Conservation (phyloP, 2,888 invertebrate genomes). For the Physocephala rufipes region DNA sequence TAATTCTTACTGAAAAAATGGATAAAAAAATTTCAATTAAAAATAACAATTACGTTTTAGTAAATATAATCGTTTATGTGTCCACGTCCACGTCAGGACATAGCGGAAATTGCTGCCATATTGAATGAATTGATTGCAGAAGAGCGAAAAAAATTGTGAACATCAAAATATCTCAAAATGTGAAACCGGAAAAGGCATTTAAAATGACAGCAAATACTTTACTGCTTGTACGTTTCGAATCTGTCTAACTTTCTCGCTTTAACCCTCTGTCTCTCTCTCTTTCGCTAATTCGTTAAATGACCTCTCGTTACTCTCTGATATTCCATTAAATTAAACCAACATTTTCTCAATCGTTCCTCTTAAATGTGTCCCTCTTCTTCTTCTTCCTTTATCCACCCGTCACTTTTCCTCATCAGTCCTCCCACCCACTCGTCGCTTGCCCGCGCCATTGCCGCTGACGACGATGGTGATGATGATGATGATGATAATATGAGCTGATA, state of each 20-base stretch:
- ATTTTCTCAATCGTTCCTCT: not conserved
- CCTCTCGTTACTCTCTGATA: not conserved
- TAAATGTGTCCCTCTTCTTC: not conserved
- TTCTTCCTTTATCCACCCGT: not conserved
- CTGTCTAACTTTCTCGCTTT: not conserved
- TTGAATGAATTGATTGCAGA: not conserved
- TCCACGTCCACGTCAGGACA: not conserved
- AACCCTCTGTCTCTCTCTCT: too few species aligned
- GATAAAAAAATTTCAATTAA: too few species aligned
- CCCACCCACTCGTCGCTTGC: not conserved
- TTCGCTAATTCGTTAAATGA: too few species aligned
- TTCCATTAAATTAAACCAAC: not conserved
- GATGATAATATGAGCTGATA: too few species aligned
- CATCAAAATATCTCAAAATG: conserved; percentile 21
- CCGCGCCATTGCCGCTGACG: not conserved
- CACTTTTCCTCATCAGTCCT: not conserved
- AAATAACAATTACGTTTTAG: too few species aligned
- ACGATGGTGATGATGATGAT: not conserved
- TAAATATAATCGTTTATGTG: too few species aligned
- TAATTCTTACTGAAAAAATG: too few species aligned
- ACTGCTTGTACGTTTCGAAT: not conserved
- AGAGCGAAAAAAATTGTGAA: not conserved
- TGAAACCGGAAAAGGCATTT: conserved; percentile 34
- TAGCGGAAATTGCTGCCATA: conserved; percentile 20
- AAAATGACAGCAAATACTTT: conserved; percentile 33